Evolutionary conservation across 2,113 vertebrate genomes (phyloP).

Genomic region (Scopus umbretta): DNA sequence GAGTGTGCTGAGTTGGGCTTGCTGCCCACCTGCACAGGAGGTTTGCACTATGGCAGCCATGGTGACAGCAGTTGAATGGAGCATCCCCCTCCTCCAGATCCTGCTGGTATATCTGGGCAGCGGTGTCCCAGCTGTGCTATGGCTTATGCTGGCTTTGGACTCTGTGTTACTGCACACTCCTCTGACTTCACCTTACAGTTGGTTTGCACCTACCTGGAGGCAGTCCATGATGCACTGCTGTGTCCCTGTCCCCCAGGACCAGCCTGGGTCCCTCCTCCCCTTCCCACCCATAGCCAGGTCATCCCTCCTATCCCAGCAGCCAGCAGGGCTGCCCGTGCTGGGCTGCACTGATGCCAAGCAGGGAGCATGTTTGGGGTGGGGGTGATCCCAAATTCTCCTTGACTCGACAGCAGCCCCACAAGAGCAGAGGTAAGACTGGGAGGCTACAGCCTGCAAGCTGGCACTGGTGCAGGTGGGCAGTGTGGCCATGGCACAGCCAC

Average conservation of each 20-base stretch:
- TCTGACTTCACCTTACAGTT: not conserved
- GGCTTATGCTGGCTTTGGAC: not conserved
- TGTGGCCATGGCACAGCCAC: not conserved
- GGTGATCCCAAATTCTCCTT: not conserved
- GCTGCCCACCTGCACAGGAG: not conserved
- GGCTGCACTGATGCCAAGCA: not conserved
- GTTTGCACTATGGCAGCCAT: not conserved
- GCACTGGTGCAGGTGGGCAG: not conserved
- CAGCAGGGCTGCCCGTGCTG: not conserved
- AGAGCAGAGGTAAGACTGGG: not conserved
- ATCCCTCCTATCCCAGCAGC: not conserved
- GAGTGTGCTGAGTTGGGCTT: not conserved
- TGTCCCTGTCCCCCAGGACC: not conserved
- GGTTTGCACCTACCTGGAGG: not conserved
- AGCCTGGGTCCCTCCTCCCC: not conserved
- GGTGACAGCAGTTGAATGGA: not conserved
- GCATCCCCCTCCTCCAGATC: not conserved
- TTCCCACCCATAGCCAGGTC: not conserved
- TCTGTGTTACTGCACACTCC: accelerated
- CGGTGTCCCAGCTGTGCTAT: accelerated
- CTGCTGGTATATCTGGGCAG: not conserved
- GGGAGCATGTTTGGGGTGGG: no score
- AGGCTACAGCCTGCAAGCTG: not conserved
- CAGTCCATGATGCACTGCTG: accelerated
- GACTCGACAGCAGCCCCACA: not conserved